A percentile compares a stretch with the other conserved stretches of the same genome.
These are phyloP conservation scores for Cinclus cinclus DNA, from an alignment of 2,113 vertebrate genomes.

Conservation along the genomic window DNA sequence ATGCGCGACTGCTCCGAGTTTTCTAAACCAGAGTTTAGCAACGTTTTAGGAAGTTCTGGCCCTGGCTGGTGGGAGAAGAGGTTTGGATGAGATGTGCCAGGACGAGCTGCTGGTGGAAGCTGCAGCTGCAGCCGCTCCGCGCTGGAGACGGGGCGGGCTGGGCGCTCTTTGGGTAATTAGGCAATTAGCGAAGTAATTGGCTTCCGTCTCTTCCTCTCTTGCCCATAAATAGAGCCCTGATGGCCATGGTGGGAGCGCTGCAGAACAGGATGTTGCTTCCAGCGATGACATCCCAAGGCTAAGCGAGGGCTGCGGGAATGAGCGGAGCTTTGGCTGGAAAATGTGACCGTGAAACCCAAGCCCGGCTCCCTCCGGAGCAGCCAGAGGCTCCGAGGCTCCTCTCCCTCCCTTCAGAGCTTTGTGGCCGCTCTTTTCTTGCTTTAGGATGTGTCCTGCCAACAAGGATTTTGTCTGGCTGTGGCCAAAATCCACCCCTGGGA, in stretches of 20 bases:
- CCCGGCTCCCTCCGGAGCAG: not conserved
- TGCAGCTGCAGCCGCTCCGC: not conserved
- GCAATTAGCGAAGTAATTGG: not conserved
- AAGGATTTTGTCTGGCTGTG: accelerated
- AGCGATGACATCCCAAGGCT: not conserved
- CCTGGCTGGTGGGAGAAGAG: not conserved
- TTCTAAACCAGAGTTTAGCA: not conserved
- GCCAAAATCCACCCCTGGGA: not conserved
- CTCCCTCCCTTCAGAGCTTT: not conserved
- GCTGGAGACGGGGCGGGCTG: not conserved
- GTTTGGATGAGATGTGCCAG: not conserved
- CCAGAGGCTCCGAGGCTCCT: not conserved
- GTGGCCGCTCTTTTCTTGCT: not conserved
- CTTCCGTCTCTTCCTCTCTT: not conserved
- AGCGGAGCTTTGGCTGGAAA: conserved; percentile 19
- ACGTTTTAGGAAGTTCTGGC: not conserved
- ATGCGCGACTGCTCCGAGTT: not conserved
- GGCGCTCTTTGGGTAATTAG: not conserved
- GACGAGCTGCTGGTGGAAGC: not conserved
- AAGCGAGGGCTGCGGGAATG: not conserved
- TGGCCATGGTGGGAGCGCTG: not conserved
- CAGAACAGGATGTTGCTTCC: not conserved
- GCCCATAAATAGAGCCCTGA: not conserved
- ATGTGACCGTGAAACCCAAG: not conserved
- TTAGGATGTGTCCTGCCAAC: not conserved